These are phyloP conservation scores for Zygogramma bicolorata DNA, from an alignment of 2,888 invertebrate genomes.

Conservation along the genomic window DNA sequence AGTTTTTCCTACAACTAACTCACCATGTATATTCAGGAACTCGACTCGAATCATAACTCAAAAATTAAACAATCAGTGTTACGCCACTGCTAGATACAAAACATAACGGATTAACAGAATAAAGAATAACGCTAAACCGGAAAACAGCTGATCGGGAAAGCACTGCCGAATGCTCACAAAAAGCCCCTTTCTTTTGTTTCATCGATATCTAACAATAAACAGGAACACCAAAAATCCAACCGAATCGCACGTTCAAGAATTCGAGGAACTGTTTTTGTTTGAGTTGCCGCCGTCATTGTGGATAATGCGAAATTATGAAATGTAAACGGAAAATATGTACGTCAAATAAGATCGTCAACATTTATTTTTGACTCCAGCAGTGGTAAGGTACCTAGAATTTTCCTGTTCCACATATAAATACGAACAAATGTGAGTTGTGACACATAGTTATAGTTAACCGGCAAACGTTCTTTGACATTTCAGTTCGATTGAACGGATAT, in stretches of 20 bases:
- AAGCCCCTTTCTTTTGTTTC: neutral
- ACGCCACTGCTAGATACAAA: neutral
- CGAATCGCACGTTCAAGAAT: neutral
- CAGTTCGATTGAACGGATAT: neutral
- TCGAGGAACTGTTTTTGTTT: neutral
- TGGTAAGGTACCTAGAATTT: conserved; percentile 18
- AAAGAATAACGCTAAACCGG: too few relatives aligned
- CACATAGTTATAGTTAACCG: neutral
- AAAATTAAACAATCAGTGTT: neutral
- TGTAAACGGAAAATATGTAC: neutral
- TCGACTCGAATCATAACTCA: neutral
- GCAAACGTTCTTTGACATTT: neutral
- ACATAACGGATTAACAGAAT: neutral
- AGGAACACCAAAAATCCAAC: neutral
- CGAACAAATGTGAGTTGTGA: neutral
- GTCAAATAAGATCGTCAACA: neutral
- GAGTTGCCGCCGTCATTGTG: neutral
- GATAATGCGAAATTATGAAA: neutral
- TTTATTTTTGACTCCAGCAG: conserved; percentile 30
- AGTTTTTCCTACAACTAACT: too few relatives aligned
- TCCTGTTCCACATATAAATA: neutral
- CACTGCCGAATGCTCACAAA: neutral
- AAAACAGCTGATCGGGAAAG: conserved; percentile 2
- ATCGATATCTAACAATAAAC: neutral
- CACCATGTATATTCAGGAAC: neutral